Evolutionary conservation across 2,113 vertebrate genomes (phyloP), one percentile per base, ranked within the genome.

Genomic region (Stigmatopora nigra): DNA sequence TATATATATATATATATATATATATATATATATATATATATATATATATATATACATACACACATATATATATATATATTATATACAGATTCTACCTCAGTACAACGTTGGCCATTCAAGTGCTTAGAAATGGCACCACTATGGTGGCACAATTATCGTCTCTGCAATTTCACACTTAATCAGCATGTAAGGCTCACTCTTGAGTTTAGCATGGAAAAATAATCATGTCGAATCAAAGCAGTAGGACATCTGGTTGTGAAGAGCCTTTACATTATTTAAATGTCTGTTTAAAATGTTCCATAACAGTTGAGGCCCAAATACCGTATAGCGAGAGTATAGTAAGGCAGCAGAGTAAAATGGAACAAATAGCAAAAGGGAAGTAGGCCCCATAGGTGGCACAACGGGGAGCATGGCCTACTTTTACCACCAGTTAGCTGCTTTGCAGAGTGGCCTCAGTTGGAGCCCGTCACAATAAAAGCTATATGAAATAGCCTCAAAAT

Each of bases 351-450:
- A 78, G 69, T n/a, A 57, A 77, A 74, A 72, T 25, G 63, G 64
- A 72, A 68, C 67, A 41, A 41, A 41, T 41, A 10, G 38, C 20
- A 53, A 38, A 60, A 63, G 55, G 63, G 47, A 73, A 65, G 62
- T 66, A 72, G 41, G 19, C 60, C 69, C 73, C 75, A 81, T 81
- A 79, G 68, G 68, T 51, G 3, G 44, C 81, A 64, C 76, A 68
- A 75, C 76, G 71, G 76, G 79, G 62, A 68, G 53, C 58, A 69
- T 78, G 79, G 76, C 80, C 81, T 82, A 81, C 73, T 84, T 87
- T 73, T 69, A 83, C 68, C 76, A 84, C 70, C 77, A 81, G 75
- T 73, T 82, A 81, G 75, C 75, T 82, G 78, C 73, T 76, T 80
- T 35, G 59, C 49, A 61, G 63, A 68, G 78, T 7, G 75, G 80